Evolutionary conservation across 2,888 invertebrate genomes (phyloP).

Genomic region (Leptopterna dolabrata): DNA sequence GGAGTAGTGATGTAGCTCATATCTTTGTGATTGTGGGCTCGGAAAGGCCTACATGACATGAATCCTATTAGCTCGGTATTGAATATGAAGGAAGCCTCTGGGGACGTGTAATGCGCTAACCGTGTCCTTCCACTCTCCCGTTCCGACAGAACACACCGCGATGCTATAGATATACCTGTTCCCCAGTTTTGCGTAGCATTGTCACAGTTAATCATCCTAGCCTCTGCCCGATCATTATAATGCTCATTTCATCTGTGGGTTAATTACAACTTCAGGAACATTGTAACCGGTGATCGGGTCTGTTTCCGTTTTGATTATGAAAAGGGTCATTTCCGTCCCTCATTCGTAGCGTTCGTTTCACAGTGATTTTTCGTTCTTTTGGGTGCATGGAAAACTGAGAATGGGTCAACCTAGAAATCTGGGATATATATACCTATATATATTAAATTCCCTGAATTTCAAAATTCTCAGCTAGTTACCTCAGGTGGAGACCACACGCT

Average conservation of each 20-base stretch:
- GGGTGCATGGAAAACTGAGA: neutral
- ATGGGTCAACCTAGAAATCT: too few species aligned
- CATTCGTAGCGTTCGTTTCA: neutral
- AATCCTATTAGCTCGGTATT: slow-evolving; percentile 24
- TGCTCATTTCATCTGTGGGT: neutral
- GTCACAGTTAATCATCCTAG: neutral
- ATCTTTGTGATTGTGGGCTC: slow-evolving; percentile 48
- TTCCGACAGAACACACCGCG: neutral
- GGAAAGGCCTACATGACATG: slow-evolving; percentile 39
- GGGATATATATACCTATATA: too few species aligned
- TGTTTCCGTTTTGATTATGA: slow-evolving; percentile 3
- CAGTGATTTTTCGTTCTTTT: neutral
- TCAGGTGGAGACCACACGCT: too few species aligned
- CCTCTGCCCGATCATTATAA: neutral
- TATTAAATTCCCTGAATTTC: too few species aligned
- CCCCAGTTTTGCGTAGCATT: neutral
- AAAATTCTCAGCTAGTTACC: too few species aligned
- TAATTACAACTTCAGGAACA: neutral
- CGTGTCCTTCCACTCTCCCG: slow-evolving; percentile 29
- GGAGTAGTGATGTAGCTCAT: slow-evolving; percentile 42
- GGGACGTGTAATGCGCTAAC: slow-evolving; percentile 40
- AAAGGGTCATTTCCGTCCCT: neutral
- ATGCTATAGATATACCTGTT: neutral
- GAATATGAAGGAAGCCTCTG: neutral
- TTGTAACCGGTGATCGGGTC: neutral